Evolutionary conservation across 2,797 vertebrate species (phyloP).

Genomic region (Florisuga fusca): DNA sequence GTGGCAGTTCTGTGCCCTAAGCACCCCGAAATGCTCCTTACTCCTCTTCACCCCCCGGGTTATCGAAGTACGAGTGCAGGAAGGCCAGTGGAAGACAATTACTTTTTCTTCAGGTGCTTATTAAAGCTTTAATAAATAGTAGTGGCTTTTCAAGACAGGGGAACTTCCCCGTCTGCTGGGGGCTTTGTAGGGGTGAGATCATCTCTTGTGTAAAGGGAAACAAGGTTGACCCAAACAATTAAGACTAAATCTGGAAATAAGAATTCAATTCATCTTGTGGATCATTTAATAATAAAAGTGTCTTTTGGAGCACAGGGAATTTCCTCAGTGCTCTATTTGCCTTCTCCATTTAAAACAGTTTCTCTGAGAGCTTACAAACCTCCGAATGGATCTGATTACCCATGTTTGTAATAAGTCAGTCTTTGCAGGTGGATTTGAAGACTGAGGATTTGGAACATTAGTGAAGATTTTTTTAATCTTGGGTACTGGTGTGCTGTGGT

Average conservation of each 20-base stretch:
- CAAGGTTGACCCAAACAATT: background rate
- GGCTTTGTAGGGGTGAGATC: background rate
- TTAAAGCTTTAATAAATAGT: background rate
- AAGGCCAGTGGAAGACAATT: background rate
- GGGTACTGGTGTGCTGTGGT: background rate
- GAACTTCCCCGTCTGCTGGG: background rate
- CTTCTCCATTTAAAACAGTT: background rate
- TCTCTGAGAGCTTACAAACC: background rate
- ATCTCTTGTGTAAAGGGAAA: background rate
- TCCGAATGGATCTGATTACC: background rate
- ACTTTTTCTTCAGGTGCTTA: background rate
- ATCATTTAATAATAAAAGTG: background rate
- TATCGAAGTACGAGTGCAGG: rapidly evolving
- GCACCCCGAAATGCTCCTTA: background rate
- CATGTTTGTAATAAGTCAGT: background rate
- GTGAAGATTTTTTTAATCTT: background rate
- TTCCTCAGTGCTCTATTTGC: background rate
- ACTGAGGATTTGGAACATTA: background rate
- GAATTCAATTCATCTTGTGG: background rate
- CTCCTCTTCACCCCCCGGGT: rapidly evolving
- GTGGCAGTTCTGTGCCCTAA: rapidly evolving
- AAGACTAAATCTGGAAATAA: background rate
- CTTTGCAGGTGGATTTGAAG: constrained; percentile 1
- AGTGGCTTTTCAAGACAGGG: background rate
- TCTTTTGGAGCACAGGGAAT: background rate